Percentiles rank a stretch among this genome's conserved stretches.
phyloP scores from a whole-genome alignment of 2,113 vertebrate species.

The Perognathus longimembris region DNA sequence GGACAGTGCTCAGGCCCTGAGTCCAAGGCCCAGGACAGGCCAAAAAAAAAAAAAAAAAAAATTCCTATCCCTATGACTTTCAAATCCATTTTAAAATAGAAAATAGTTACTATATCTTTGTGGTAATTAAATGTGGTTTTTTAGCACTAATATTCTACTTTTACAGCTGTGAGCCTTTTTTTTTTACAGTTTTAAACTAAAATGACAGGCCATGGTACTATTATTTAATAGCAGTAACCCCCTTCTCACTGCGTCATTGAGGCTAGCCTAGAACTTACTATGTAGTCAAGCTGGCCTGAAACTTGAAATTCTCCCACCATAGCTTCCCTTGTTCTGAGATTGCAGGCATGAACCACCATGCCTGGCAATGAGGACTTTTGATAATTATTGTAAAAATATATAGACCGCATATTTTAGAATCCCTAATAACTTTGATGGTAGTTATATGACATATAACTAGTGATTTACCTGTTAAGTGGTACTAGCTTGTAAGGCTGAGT shows the following conservation, averaged over 20 bases:
- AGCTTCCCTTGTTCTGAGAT: too few species aligned
- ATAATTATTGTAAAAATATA: conserved; percentile 57
- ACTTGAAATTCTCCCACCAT: too few species aligned
- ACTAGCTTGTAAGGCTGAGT: conserved; percentile 41
- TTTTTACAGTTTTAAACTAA: conserved; percentile 43
- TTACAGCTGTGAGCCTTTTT: conserved; percentile 10
- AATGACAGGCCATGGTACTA: background rate
- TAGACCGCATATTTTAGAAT: conserved; percentile 48
- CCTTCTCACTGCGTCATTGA: too few species aligned
- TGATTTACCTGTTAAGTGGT: conserved; percentile 2
- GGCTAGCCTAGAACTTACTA: too few species aligned
- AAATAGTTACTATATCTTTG: background rate
- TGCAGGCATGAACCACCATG: too few species aligned
- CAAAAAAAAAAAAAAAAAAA: too few species aligned
- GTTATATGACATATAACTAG: conserved; percentile 15
- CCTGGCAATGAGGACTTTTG: conserved; percentile 37
- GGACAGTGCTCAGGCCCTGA: too few species aligned
- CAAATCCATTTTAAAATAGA: background rate
- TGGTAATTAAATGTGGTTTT: conserved; percentile 18
- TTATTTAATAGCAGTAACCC: background rate
- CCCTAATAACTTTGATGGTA: conserved; percentile 47
- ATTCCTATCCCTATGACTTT: background rate
- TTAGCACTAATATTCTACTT: background rate
- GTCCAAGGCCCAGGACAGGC: too few species aligned
- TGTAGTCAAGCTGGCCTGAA: too few species aligned